A percentile compares a stretch with the other conserved stretches of the same genome.
phyloP scores from a whole-genome alignment of 2,888 invertebrate species.

The Leptinotarsa rubiginosa region DNA sequence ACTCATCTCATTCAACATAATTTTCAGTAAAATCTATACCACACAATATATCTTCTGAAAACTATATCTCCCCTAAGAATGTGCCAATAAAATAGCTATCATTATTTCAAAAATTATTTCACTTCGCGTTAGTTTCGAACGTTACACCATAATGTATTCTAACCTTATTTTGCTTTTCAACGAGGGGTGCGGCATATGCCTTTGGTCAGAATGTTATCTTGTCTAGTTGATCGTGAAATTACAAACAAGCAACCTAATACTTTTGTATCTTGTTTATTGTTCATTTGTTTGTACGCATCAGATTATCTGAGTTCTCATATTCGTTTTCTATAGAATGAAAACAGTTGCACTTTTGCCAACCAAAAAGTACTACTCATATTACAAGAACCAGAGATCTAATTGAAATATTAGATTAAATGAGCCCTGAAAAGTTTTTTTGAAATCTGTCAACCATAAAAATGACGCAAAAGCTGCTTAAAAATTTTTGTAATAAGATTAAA shows the following conservation, averaged over 20 bases:
- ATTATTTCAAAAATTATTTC: not conserved
- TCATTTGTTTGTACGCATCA: constrained; percentile 45
- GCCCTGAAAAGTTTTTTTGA: constrained; percentile 31
- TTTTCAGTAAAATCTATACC: not conserved
- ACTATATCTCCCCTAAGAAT: not conserved
- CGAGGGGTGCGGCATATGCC: constrained; percentile 40
- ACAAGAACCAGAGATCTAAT: constrained; percentile 37
- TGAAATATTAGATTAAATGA: constrained; percentile 46
- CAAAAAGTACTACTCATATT: constrained; percentile 42
- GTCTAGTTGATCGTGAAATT: constrained; percentile 47
- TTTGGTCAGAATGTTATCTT: constrained; percentile 48
- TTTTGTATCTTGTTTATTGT: constrained; percentile 48
- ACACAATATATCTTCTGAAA: not conserved
- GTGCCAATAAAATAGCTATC: not conserved
- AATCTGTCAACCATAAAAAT: constrained; percentile 36
- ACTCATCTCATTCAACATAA: too few relatives aligned
- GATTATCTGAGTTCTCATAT: constrained; percentile 44
- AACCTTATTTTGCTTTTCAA: constrained; percentile 22
- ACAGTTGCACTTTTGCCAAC: constrained; percentile 48
- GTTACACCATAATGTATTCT: constrained; percentile 12
- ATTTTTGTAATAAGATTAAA: constrained; percentile 40
- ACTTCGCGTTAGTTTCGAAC: not conserved
- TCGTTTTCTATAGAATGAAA: constrained; percentile 41
- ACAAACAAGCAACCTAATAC: constrained; percentile 51
- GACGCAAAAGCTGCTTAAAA: constrained; percentile 37